A percentile compares a stretch with the other conserved stretches of the same genome.
These are phyloP conservation scores for Poecile montanus DNA, from an alignment of 2,797 vertebrate species.

Conservation along the genomic window DNA sequence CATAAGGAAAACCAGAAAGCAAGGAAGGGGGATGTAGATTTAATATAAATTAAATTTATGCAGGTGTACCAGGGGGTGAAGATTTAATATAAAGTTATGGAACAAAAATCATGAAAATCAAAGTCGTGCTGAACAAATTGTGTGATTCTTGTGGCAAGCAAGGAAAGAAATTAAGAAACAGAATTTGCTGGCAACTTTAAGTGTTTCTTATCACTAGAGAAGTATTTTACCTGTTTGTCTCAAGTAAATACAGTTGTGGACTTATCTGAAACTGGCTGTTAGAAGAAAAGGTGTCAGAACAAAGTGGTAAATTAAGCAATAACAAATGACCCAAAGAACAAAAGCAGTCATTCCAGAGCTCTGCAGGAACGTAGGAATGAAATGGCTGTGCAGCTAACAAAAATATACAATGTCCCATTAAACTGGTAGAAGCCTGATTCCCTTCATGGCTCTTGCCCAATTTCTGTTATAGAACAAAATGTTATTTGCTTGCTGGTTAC, in stretches of 20 bases:
- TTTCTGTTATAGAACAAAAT: neutral
- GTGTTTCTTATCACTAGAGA: neutral
- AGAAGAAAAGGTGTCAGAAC: constrained; percentile 39
- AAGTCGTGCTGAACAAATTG: neutral
- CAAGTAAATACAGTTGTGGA: neutral
- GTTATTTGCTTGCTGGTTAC: neutral
- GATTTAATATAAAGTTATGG: neutral
- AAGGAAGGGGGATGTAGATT: neutral
- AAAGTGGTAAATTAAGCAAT: constrained; percentile 42
- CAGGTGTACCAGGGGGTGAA: neutral
- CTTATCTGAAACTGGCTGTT: constrained; percentile 8
- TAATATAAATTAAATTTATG: too few species aligned
- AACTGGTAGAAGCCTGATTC: neutral
- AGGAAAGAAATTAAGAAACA: neutral
- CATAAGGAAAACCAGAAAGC: neutral
- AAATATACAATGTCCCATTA: constrained; percentile 32
- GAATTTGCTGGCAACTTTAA: neutral
- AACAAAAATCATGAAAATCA: neutral
- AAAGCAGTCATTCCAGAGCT: constrained; percentile 20
- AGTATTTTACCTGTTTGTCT: neutral
- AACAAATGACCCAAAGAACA: constrained; percentile 24
- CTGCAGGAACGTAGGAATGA: constrained; percentile 14
- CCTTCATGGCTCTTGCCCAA: neutral
- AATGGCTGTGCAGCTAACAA: constrained; percentile 9
- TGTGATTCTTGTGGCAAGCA: neutral